phyloP scores from a whole-genome alignment of 1,140 invertebrate species.

The Triops cancriformis region DNA sequence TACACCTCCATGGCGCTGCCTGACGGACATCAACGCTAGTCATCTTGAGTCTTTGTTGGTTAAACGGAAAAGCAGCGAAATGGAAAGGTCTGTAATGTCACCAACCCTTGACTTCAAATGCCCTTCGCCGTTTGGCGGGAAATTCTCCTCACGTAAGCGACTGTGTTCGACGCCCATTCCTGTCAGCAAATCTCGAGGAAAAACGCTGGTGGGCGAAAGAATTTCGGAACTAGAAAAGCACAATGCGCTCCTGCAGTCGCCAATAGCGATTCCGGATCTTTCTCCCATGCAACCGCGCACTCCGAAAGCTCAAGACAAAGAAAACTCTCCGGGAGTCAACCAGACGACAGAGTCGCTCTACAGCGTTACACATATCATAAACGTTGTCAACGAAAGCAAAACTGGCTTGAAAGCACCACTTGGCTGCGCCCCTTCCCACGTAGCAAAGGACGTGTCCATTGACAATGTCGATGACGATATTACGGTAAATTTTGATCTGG shows the following conservation, averaged over 20 bases:
- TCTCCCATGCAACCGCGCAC: not conserved
- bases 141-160: not conserved
- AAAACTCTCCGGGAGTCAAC: not conserved
- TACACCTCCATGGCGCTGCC: not conserved
- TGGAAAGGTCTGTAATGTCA: not conserved
- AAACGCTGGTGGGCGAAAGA: not conserved
- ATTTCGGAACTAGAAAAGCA: not conserved
- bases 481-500: slow-evolving; percentile 6
- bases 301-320: not conserved
- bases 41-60: not conserved
- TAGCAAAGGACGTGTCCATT: not conserved
- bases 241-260: not conserved
- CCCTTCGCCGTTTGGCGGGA: not conserved
- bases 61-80: not conserved
- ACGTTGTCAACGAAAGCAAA: slow-evolving; percentile 7
- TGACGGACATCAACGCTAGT: not conserved
- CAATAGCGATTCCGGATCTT: not conserved
- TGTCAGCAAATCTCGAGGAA: not conserved
- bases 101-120: not conserved
- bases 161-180: not conserved
- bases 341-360: slow-evolving; percentile 7
- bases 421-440: not conserved
- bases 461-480: not conserved
- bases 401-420: not conserved
- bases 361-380: not conserved